Conservation (phyloP, 2,797 vertebrate genomes). For the Siniperca undulata region DNA sequence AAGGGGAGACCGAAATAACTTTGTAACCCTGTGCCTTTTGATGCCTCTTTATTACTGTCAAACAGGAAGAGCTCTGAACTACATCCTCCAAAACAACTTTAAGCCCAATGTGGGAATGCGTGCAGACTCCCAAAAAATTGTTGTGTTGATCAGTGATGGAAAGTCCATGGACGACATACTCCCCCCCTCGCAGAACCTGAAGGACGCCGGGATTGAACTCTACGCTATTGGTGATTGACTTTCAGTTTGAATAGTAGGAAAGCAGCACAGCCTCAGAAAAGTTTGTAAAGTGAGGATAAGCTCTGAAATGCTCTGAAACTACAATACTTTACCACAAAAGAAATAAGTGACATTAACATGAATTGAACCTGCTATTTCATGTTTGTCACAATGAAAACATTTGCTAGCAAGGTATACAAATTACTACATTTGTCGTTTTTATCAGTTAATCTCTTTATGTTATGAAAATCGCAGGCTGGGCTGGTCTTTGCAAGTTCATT, state of each 20-base stretch:
- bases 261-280: not conserved
- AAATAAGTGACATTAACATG: not conserved
- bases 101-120: constrained; percentile 86
- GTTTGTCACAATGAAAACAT: not conserved
- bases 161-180: constrained; percentile 91
- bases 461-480: not conserved
- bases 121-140: constrained; percentile 88
- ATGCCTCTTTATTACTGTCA: not conserved
- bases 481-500: too few relatives aligned
- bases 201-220: constrained; percentile 87
- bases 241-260: not conserved
- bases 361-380: not conserved
- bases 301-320: not conserved
- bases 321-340: not conserved
- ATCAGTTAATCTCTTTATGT: not conserved
- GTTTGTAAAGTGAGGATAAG: not conserved
- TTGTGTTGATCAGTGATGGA: constrained; percentile 91
- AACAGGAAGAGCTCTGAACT: constrained; percentile 89
- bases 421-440: too few relatives aligned
- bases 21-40: not conserved
- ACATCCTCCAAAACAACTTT: constrained; percentile 89
- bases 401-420: not conserved
- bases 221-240: constrained; percentile 89
- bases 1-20: not conserved
- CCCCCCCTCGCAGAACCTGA: constrained; percentile 86